These are phyloP conservation scores for Styela clava DNA, from an alignment of 23 tunicate species.

Conservation along the genomic window DNA sequence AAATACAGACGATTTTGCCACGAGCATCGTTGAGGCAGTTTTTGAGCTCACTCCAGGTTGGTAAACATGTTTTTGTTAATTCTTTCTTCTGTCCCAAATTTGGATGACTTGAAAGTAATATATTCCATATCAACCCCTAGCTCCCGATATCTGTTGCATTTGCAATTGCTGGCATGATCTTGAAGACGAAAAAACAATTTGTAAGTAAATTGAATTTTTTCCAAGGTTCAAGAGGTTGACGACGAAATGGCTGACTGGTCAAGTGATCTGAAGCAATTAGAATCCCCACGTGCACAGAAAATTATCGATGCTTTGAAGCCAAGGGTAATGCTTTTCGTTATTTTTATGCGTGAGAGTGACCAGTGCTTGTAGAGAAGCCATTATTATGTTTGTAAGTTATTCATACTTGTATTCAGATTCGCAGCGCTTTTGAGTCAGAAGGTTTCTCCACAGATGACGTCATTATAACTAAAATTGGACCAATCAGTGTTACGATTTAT, in stretches of 20 bases:
- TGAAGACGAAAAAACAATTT: no score
- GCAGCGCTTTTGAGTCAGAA: conserved; percentile 37
- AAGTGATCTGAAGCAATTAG: background rate
- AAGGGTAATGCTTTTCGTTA: conserved; percentile 14
- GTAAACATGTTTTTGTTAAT: no score
- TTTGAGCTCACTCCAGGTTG: background rate
- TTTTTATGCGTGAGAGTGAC: no score
- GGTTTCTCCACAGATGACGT: conserved; percentile 34
- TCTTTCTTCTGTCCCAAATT: no score
- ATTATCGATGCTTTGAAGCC: conserved; percentile 22
- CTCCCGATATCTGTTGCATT: no score
- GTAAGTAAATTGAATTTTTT: no score
- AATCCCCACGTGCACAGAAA: conserved; percentile 7
- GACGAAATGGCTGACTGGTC: conserved; percentile 19
- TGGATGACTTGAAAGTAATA: no score
- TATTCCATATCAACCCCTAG: no score
- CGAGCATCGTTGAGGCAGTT: background rate
- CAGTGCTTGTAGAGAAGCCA: no score
- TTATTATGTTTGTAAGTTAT: no score
- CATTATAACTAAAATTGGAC: conserved; percentile 5
- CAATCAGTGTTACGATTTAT: conserved; percentile 32
- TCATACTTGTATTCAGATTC: conserved; percentile 28
- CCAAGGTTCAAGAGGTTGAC: conserved; percentile 15
- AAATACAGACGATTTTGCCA: background rate
- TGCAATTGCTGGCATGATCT: no score